Evolutionary conservation across 2,113 vertebrate species (phyloP), one percentile per base, ranked within the genome.

Genomic region (Petrocephalus microphthalmus): DNA sequence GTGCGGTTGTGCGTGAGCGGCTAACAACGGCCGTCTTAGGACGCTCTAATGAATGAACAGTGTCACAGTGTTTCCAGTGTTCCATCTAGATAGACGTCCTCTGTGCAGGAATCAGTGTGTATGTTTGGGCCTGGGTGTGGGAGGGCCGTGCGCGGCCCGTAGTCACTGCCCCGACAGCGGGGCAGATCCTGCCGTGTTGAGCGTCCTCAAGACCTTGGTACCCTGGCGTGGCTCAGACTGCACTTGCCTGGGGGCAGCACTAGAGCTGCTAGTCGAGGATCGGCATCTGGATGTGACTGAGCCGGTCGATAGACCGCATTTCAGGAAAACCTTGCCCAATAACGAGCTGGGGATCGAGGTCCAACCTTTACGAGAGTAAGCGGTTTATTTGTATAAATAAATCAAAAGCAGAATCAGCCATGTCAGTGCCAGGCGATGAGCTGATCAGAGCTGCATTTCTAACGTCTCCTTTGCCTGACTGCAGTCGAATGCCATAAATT

Each of bases 41-140:
- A 17, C 37, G 25, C 17, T 22, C 49, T 81, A 56, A 56, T 53
- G 49, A 49, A 87, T 87, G 64, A 78, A 53, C 60, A 29, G 57
- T 25, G 22, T 25, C n/a, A 47, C 57, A 51, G 22, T 84, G 42
- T 51, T 52, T 51, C n/a, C 82, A 84, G 22, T 51, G 82, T 49
- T 51, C 45, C 45, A 49, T 22, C 47, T 47, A 25, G n/a, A 52
- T 51, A n/a, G 20, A n/a, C n/a, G 45, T 84, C 82, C 45, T 84
- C 45, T 47, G 45, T 51, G 45, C n/a, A 22, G 45, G 49, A 84
- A 47, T 25, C 22, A 84, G 82, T 86, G 37, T 89, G 86, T 85
- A 20, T 42, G 83, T 86, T 57, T 53, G 57, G 49, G 88, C 20
- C 25, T 88, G 71, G 71, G 85, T 81, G 74, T 88, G 81, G 90